Percentiles rank a stretch among this genome's conserved stretches.
Conservation (phyloP, 2,113 vertebrate species). For the Heptranchias perlo region DNA sequence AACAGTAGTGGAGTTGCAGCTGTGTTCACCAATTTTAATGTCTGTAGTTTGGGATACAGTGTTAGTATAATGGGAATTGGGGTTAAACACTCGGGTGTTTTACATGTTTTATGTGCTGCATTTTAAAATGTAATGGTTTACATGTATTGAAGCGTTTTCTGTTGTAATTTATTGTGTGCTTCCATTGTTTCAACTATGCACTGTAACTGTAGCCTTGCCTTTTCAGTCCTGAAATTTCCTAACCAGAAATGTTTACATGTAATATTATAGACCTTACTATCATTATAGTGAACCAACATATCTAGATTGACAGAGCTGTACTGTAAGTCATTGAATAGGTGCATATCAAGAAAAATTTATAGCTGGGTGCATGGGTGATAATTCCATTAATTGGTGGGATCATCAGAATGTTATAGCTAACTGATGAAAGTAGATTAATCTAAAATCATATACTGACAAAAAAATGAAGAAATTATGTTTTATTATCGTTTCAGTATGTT, state of each 20-base stretch:
- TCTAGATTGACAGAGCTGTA: conserved; percentile 59
- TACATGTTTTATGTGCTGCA: conserved; percentile 53
- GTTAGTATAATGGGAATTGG: conserved; percentile 76
- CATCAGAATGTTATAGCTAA: conserved; percentile 33
- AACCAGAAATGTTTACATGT: conserved; percentile 69
- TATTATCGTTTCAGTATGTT: conserved; percentile 33
- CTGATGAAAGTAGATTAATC: conserved; percentile 32
- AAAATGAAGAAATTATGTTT: conserved; percentile 24
- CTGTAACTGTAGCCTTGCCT: conserved; percentile 72
- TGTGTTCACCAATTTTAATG: conserved; percentile 63
- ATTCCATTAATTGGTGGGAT: conserved; percentile 36
- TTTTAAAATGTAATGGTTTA: conserved; percentile 73
- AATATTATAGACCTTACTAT: conserved; percentile 66
- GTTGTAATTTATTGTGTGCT: conserved; percentile 77
- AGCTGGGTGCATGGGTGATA: conserved; percentile 32
- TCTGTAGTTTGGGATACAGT: conserved; percentile 68
- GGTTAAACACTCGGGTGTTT: conserved; percentile 67
- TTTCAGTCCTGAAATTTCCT: conserved; percentile 69
- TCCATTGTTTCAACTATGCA: conserved; percentile 99
- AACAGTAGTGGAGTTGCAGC: conserved; percentile 61
- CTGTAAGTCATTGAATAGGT: conserved; percentile 55
- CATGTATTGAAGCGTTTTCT: conserved; percentile 65
- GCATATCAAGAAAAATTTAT: conserved; percentile 66
- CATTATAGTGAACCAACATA: conserved; percentile 55
- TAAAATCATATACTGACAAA: conserved; percentile 34